Percentiles rank a stretch among this genome's conserved stretches.
These are phyloP conservation scores for Microcebus ravelobensis DNA, from an alignment of 2,113 vertebrate genomes.

Conservation along the genomic window DNA sequence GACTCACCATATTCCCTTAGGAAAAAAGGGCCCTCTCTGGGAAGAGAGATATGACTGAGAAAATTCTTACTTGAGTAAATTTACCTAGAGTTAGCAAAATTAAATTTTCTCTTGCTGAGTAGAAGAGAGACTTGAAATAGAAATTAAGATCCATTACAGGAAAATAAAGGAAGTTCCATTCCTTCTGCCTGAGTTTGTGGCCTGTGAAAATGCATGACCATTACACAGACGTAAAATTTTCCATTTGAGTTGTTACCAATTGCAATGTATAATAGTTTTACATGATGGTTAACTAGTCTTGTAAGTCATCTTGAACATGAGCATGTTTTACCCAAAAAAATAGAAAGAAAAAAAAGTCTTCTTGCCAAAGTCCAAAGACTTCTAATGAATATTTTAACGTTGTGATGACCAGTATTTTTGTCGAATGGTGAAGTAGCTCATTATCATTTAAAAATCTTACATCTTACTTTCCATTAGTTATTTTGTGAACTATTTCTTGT, in stretches of 20 bases:
- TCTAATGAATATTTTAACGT: conserved; percentile 72
- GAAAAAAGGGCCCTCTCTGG: background rate
- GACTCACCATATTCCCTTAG: background rate
- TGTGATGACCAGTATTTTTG: conserved; percentile 73
- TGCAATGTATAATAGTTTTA: conserved; percentile 7
- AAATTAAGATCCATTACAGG: conserved; percentile 60
- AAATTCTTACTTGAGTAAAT: conserved; percentile 25
- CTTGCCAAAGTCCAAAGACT: conserved; percentile 65
- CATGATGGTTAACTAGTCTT: conserved; percentile 35
- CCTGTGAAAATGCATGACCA: conserved; percentile 59
- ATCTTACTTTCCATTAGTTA: conserved; percentile 73
- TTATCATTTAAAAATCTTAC: conserved; percentile 82
- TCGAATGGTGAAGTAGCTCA: conserved; percentile 80
- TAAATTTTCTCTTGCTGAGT: conserved; percentile 48
- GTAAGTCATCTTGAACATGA: conserved; percentile 56
- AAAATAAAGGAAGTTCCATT: conserved; percentile 53
- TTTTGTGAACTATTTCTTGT: conserved; percentile 69
- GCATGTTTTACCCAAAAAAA: background rate
- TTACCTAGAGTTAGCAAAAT: conserved; percentile 59
- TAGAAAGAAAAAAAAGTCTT: conserved; percentile 40
- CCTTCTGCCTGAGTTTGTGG: conserved; percentile 51
- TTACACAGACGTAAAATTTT: conserved; percentile 58
- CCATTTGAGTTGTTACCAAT: conserved; percentile 48
- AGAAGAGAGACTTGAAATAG: conserved; percentile 59
- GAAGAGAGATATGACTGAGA: background rate